Evolutionary conservation across 2,113 vertebrate genomes (phyloP), one percentile per base, ranked within the genome.

Genomic region (Greenwoodochromis staneri): DNA sequence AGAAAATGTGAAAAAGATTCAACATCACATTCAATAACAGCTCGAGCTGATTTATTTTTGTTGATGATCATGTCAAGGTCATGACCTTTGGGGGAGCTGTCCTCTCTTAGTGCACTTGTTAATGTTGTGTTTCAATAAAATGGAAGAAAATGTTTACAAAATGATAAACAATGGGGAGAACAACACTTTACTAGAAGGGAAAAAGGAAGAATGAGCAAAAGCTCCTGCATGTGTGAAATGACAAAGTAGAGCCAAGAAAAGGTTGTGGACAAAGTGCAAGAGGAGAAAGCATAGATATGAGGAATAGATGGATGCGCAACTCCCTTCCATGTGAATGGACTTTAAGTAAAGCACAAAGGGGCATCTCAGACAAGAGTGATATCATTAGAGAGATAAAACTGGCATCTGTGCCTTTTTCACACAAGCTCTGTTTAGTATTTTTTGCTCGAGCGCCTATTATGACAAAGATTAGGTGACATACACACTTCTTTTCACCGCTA

Each of bases 31-130:
- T 66, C 17, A 38, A 38, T 38, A 66, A 66, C 31, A 63, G 31
- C 59, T 36, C 4, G 2, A 63, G 17, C 1, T 63, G 17, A 63
- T n/a, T 63, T 63, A 7, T 38, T 66, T 66, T 66, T 12, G 34
- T 66, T 66, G 61, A 66, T 66, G n/a, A n/a, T 66, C 61, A 66
- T n/a, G 61, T 66, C 61, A 38, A 66, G 10, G 19, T 66, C 61
- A 38, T n/a, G 61, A 38, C 19, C 19, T 38, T 13, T 38, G 10
- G 61, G 7, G 34, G 34, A 66, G 61, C 4, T 38, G 34, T 13
- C 34, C 19, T 21, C 61, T 38, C 34, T 38, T 38, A 66, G 11
- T 21, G 11, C 1, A 38, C 34, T 38, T 66, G 61, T 38, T 45
- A 47, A 76, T 29, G 16, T 76, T 47, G 16, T 12, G 1, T 47